Conservation (phyloP, 2,888 invertebrate genomes). For the Notodonta dromedarius region DNA sequence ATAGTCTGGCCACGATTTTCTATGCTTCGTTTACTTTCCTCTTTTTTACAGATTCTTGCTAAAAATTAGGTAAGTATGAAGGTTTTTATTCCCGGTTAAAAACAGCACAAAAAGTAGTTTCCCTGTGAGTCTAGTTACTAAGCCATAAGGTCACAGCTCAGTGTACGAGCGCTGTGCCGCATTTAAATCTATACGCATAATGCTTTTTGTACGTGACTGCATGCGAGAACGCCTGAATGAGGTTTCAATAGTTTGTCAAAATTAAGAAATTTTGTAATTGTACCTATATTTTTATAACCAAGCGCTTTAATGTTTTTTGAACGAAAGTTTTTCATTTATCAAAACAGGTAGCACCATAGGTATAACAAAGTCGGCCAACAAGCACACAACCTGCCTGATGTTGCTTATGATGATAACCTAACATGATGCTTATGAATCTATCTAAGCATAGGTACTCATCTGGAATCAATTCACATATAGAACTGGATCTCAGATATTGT, state of each 20-base stretch:
- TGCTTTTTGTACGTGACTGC: background rate
- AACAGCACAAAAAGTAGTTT: slow-evolving; percentile 2
- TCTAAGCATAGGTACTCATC: no score
- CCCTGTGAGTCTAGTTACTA: slow-evolving; percentile 7
- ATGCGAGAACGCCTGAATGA: background rate
- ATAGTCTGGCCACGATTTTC: background rate
- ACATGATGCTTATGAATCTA: no score
- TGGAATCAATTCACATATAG: no score
- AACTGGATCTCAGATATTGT: no score
- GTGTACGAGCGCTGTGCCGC: background rate
- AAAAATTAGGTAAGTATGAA: background rate
- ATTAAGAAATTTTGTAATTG: background rate
- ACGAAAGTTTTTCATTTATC: no score
- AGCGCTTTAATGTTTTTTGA: no score
- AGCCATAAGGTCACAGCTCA: slow-evolving; percentile 3
- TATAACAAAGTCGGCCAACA: no score
- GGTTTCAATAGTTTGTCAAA: background rate
- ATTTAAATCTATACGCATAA: background rate
- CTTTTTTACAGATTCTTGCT: background rate
- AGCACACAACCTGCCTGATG: no score
- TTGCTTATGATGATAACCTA: no score
- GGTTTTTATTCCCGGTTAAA: slow-evolving; percentile 5
- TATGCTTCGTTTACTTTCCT: background rate
- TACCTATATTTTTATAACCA: no score
- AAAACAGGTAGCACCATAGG: no score